Percentiles rank a stretch among this genome's conserved stretches.
phyloP scores from a whole-genome alignment of 2,113 vertebrate species.

The Peromyscus polionotus region DNA sequence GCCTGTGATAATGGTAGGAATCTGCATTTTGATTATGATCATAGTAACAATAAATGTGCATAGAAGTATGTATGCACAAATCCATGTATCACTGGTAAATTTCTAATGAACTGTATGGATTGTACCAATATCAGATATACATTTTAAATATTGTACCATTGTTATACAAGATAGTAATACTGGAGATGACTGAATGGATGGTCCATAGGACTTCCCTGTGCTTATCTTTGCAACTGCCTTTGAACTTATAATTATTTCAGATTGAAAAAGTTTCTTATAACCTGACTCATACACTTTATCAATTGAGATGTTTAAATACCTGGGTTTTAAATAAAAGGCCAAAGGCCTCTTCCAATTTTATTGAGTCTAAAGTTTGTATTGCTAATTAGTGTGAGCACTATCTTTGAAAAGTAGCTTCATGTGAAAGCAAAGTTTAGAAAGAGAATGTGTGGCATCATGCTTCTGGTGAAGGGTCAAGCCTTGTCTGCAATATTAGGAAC shows the following conservation, averaged over 20 bases:
- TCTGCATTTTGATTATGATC: not conserved
- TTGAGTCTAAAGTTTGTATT: conserved; percentile 52
- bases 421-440: conserved; percentile 56
- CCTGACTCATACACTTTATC: conserved; percentile 3
- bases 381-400: not conserved
- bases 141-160: conserved; percentile 9
- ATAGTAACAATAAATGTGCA: conserved; percentile 9
- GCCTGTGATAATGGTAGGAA: not conserved
- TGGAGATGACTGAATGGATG: not conserved
- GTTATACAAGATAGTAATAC: not conserved
- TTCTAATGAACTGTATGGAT: not conserved
- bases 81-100: not conserved
- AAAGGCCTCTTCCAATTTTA: not conserved
- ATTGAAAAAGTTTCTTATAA: conserved; percentile 14
- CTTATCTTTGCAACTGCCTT: conserved; percentile 27
- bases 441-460: not conserved
- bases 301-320: not conserved
- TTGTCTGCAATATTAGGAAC: conserved; percentile 1
- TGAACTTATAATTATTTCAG: conserved; percentile 19
- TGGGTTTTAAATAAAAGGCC: conserved; percentile 48
- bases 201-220: not conserved
- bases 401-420: conserved; percentile 46
- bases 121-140: conserved; percentile 1
- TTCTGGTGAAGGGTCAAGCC: not conserved
- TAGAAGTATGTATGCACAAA: not conserved